phyloP scores from a whole-genome alignment of 2,113 vertebrate genomes.

The Orthochromis malagaraziensis region DNA sequence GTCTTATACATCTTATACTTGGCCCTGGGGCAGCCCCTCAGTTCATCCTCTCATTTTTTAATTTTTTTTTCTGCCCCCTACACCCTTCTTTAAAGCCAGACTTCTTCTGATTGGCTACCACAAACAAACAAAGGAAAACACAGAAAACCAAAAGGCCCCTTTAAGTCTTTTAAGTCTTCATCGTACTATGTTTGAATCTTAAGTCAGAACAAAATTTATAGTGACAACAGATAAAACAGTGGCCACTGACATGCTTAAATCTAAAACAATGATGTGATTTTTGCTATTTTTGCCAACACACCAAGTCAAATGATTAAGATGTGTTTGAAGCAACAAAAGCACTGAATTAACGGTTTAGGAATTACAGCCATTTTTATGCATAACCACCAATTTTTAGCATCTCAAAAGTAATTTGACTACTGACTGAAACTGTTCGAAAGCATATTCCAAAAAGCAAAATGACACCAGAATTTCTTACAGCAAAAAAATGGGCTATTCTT shows the following conservation, averaged over 20 bases:
- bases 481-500: background rate
- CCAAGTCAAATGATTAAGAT: background rate
- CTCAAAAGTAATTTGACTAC: background rate
- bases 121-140: background rate
- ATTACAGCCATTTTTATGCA: background rate
- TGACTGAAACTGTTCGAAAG: background rate
- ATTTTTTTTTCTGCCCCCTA: background rate
- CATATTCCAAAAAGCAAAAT: background rate
- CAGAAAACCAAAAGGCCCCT: background rate
- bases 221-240: background rate
- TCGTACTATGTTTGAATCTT: background rate
- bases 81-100: background rate
- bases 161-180: background rate
- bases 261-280: background rate
- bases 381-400: background rate
- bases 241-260: background rate
- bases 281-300: background rate
- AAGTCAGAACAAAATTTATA: background rate
- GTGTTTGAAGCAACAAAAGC: background rate
- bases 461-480: background rate
- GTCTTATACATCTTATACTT: background rate
- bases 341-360: background rate
- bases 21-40: background rate
- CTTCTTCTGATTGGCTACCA: background rate
- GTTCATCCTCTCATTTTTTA: accelerated